Evolutionary conservation across 2,113 vertebrate species (phyloP).

Genomic region (Erythrocercus mccallii): DNA sequence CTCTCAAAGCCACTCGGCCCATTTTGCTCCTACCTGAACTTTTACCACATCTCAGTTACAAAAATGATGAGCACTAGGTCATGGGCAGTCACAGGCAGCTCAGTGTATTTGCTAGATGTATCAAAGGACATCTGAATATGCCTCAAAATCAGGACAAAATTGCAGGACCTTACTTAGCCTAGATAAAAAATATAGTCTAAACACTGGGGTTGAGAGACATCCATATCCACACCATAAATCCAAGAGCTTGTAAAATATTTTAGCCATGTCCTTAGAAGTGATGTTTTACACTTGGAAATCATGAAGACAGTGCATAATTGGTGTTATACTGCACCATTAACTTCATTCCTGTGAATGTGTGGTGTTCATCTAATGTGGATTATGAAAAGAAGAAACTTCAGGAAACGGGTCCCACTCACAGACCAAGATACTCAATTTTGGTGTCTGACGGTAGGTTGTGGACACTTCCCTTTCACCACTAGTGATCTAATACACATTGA

Average conservation of each 20-base stretch:
- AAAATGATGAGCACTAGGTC: background rate
- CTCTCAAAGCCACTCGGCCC: background rate
- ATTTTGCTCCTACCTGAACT: conserved; percentile 6
- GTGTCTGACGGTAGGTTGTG: background rate
- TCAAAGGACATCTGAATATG: background rate
- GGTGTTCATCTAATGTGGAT: background rate
- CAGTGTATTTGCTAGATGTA: background rate
- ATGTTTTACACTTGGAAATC: background rate
- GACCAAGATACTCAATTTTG: background rate
- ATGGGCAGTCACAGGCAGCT: background rate
- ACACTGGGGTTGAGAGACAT: rapidly evolving
- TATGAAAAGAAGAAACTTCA: background rate
- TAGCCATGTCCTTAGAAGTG: background rate
- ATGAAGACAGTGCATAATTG: background rate
- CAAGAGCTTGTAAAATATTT: background rate
- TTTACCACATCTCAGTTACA: background rate
- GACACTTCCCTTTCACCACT: background rate
- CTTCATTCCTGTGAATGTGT: background rate
- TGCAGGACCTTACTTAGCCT: background rate
- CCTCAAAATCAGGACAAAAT: background rate
- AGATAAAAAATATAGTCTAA: background rate
- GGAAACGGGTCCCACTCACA: background rate
- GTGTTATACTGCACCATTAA: background rate
- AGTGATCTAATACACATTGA: background rate
- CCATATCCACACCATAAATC: background rate